Evolutionary conservation across 2,797 vertebrate species (phyloP).

Genomic region (Catostomus latipinnis): DNA sequence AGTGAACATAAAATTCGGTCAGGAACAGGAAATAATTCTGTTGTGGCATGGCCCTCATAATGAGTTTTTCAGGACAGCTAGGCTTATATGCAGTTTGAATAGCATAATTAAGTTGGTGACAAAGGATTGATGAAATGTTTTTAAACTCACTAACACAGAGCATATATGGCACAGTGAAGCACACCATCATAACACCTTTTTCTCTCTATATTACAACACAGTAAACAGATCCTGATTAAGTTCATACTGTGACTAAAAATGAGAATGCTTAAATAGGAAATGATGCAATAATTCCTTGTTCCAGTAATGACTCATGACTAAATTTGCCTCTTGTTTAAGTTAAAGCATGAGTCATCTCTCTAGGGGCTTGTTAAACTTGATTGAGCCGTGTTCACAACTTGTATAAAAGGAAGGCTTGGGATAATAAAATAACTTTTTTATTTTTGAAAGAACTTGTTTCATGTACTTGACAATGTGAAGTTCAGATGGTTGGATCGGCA

Average conservation of each 20-base stretch:
- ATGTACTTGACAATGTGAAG: background rate
- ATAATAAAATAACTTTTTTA: background rate
- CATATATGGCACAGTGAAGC: background rate
- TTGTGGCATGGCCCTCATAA: constrained; percentile 24
- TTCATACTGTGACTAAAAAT: constrained; percentile 26
- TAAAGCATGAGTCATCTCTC: constrained; percentile 39
- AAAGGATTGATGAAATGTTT: constrained; percentile 36
- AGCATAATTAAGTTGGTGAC: constrained; percentile 36
- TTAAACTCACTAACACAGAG: constrained; percentile 23
- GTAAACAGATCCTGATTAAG: background rate
- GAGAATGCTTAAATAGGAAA: constrained; percentile 19
- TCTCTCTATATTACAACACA: background rate
- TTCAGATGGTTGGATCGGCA: constrained; percentile 17
- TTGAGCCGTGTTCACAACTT: constrained; percentile 50
- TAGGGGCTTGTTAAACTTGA: constrained; percentile 43
- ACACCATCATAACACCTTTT: background rate
- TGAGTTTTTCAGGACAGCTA: constrained; percentile 19
- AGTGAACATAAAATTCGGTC: background rate
- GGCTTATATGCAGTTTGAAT: constrained; percentile 15
- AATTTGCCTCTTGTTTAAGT: constrained; percentile 40
- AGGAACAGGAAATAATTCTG: constrained; percentile 13
- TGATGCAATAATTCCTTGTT: constrained; percentile 32
- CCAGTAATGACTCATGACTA: background rate
- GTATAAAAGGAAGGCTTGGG: constrained; percentile 28
- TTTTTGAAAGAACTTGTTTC: constrained; percentile 30